These are phyloP conservation scores for Lampropteryx suffumata DNA, from an alignment of 2,888 invertebrate species.

Conservation along the genomic window DNA sequence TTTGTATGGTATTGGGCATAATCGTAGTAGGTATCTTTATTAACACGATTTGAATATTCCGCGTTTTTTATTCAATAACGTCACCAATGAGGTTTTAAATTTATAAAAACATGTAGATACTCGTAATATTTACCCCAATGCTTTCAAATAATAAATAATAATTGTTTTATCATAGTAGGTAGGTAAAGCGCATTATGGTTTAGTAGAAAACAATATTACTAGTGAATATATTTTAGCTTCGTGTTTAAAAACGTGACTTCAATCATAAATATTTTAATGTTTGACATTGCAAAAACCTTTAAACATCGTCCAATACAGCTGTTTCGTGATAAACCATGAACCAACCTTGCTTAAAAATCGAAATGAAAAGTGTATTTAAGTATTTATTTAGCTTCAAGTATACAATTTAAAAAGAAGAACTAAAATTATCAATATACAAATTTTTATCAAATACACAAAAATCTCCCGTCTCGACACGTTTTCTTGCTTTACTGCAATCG, in stretches of 20 bases:
- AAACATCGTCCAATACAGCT: too few relatives aligned
- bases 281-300: neutral
- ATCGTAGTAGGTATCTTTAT: constrained; percentile 11
- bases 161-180: too few relatives aligned
- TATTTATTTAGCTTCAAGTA: too few relatives aligned
- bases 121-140: neutral
- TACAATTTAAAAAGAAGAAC: too few relatives aligned
- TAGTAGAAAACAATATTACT: neutral
- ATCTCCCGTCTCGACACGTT: too few relatives aligned
- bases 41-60: constrained; percentile 15
- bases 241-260: neutral
- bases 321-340: too few relatives aligned
- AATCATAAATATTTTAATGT: neutral
- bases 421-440: too few relatives aligned
- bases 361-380: too few relatives aligned
- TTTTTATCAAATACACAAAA: too few relatives aligned
- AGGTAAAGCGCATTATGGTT: neutral
- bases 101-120: constrained; percentile 6
- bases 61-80: constrained; percentile 14
- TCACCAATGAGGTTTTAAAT: constrained; percentile 18
- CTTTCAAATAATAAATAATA: too few relatives aligned
- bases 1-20: constrained; percentile 14
- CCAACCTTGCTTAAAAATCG: too few relatives aligned
- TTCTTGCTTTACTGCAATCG: neutral
- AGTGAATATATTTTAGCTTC: too few relatives aligned